Base-by-base conservation (phyloP, 2,797 vertebrate species). In the Spinus pinus region DNA sequence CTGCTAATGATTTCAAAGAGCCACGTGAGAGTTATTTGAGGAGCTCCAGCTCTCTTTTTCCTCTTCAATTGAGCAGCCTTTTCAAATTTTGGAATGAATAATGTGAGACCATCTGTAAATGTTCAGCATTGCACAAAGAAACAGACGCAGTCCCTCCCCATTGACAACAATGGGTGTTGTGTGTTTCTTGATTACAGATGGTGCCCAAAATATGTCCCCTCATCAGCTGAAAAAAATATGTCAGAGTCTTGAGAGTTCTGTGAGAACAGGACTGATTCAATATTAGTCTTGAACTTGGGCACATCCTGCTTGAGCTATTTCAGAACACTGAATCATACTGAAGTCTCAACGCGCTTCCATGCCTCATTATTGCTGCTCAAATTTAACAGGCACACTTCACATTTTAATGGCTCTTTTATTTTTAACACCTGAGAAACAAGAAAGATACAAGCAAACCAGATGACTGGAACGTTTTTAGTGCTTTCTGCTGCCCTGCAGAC, bases 21-120 rank as follows among this genome's bases (percentile, higher is more conserved):
- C 47, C 78, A 73, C 0, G 5, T 69, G 84, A 94, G 73, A 95
- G 25, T 73, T 94, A 93, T 90, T 82, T 71, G 50, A 83, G 57
- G 73, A 93, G 60, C 21, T 86, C 47, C 44, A 95, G 53, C 49
- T 88, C 86, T 81, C 35, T 79, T 42, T 14, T 73, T 70, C 73
- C 28, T 86, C 78, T 92, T 90, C 71, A 94, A 11, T 14, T 75
- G 72, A 94, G 67, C 46, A 86, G 77, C 85, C 93, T 92, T 79
- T 74, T 92, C 75, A 90, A 53, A 91, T 93, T 78, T 85, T 94
- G 78, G 49, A 93, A 88, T 57, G 28, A 95, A 89, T 90, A 92
- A 97, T 51, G 61, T 69, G 71, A 66, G 56, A 86, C 80, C 90
- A 91, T 95, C 93, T 96, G 91, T 91, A 96, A 70, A 93, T 73